These are phyloP conservation scores for Pangasius mekongensis DNA, from an alignment of 2,797 vertebrate genomes.

Conservation along the genomic window DNA sequence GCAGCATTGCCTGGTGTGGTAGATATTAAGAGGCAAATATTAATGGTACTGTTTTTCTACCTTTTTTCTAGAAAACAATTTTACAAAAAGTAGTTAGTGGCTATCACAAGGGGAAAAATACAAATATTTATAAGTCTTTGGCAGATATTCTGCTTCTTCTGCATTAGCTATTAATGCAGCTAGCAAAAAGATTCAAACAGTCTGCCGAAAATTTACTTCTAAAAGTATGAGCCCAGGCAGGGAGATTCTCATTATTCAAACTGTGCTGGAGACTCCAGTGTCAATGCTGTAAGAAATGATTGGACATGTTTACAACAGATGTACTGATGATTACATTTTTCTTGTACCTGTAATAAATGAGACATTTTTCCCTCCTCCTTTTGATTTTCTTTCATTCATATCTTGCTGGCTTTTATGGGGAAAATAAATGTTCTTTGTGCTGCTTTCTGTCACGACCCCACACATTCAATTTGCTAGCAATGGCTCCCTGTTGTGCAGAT, in stretches of 20 bases:
- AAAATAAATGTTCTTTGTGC: slow-evolving; percentile 28
- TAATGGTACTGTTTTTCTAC: neutral
- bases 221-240: neutral
- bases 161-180: neutral
- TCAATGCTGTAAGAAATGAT: neutral
- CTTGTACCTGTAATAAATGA: slow-evolving; percentile 14
- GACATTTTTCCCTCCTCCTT: neutral
- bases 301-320: slow-evolving; percentile 7
- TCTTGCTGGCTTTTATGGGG: slow-evolving; percentile 32
- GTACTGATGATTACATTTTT: slow-evolving; percentile 15
- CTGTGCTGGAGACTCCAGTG: neutral
- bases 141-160: neutral
- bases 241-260: neutral
- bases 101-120: neutral
- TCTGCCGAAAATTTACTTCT: neutral
- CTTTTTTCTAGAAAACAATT: neutral
- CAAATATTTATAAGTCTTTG: neutral
- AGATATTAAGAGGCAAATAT: neutral
- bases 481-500: slow-evolving; percentile 49
- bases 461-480: slow-evolving; percentile 24
- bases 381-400: slow-evolving; percentile 24
- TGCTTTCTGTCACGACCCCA: slow-evolving; percentile 35
- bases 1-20: neutral
- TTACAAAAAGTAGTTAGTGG: neutral
- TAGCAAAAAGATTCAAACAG: neutral